Evolutionary conservation across 2,888 invertebrate species (phyloP).

Genomic region (Crioceris asparagi): DNA sequence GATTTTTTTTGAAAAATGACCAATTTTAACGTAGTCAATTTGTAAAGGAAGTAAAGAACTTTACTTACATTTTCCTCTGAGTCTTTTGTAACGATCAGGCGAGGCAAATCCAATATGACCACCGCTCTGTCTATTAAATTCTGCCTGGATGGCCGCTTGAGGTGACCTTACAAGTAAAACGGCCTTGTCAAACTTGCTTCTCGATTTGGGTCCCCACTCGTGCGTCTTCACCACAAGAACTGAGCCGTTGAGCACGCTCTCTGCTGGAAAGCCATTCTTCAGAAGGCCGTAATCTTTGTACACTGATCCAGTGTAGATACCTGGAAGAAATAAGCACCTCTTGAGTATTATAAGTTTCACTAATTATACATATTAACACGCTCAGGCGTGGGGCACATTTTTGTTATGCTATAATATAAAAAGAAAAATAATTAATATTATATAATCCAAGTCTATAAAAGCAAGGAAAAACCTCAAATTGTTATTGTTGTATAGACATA

Average conservation of each 20-base stretch:
- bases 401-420: too few species aligned
- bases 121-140: constrained; percentile 69
- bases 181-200: constrained; percentile 52
- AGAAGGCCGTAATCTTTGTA: constrained; percentile 71
- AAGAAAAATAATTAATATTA: too few species aligned
- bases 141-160: constrained; percentile 62
- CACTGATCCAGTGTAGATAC: constrained; percentile 66
- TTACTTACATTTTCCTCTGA: constrained; percentile 50
- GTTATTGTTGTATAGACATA: too few species aligned
- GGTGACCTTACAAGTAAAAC: constrained; percentile 62
- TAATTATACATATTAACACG: too few species aligned
- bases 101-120: constrained; percentile 73
- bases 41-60: too few species aligned
- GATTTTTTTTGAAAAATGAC: too few species aligned
- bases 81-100: constrained; percentile 51
- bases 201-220: constrained; percentile 53
- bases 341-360: too few species aligned
- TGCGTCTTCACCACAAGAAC: constrained; percentile 72
- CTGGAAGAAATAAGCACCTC: constrained; percentile 33
- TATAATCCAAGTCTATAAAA: too few species aligned
- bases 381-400: too few species aligned
- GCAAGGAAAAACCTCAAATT: too few species aligned
- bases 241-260: constrained; percentile 63
- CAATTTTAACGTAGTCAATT: too few species aligned
- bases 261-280: constrained; percentile 71